Evolutionary conservation across 2,888 invertebrate species (phyloP).

Genomic region (Lycocerus yunnanus): DNA sequence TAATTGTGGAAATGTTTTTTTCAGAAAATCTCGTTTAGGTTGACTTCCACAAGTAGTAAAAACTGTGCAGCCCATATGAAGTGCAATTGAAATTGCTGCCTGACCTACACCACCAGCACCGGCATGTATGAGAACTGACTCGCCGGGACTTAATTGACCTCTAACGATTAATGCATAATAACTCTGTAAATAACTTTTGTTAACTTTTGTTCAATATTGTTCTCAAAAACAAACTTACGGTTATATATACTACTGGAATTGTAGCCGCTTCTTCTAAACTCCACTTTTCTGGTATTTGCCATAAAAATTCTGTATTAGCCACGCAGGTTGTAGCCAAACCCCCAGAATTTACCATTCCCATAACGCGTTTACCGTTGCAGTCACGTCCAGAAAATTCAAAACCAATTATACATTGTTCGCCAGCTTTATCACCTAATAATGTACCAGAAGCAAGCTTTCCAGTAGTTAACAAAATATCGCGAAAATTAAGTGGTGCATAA

Average conservation of each 20-base stretch:
- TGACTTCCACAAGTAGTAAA: slow-evolving; percentile 90
- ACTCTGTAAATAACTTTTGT: slow-evolving; percentile 54
- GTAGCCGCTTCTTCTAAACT: slow-evolving; percentile 91
- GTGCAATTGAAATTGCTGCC: slow-evolving; percentile 93
- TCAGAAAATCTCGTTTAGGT: slow-evolving; percentile 87
- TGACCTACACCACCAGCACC: slow-evolving; percentile 97
- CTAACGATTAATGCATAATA: slow-evolving; percentile 90
- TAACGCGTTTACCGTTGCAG: slow-evolving; percentile 75
- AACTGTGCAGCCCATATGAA: slow-evolving; percentile 86
- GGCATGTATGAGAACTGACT: slow-evolving; percentile 90
- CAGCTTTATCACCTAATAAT: slow-evolving; percentile 85
- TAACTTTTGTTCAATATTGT: neutral
- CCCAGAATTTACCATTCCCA: slow-evolving; percentile 90
- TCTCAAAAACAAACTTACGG: slow-evolving; percentile 61
- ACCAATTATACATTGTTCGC: slow-evolving; percentile 92
- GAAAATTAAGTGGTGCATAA: slow-evolving; percentile 95
- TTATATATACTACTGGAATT: slow-evolving; percentile 92
- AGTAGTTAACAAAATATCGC: slow-evolving; percentile 97
- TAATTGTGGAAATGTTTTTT: slow-evolving; percentile 83
- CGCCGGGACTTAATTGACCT: slow-evolving; percentile 82
- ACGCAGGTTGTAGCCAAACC: slow-evolving; percentile 89
- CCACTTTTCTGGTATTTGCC: slow-evolving; percentile 89
- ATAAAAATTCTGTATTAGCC: slow-evolving; percentile 82
- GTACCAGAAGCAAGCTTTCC: slow-evolving; percentile 97
- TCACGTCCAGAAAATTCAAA: slow-evolving; percentile 91